These are phyloP conservation scores for Hycleus phaleratus DNA, from an alignment of 1,140 invertebrate species.

Conservation along the genomic window DNA sequence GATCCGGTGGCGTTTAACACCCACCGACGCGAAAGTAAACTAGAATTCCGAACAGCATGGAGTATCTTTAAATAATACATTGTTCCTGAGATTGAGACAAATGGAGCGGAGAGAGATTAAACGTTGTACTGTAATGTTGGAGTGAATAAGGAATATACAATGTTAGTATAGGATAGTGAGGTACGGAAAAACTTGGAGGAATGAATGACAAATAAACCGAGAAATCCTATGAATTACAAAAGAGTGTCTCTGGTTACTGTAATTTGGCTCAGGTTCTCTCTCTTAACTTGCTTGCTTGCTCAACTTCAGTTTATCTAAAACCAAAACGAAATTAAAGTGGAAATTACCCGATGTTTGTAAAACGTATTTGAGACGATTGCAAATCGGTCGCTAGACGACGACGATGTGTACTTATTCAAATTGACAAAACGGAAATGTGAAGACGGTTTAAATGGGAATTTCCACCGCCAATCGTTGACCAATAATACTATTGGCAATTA, in stretches of 20 bases:
- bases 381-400: no score
- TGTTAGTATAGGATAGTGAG: slow-evolving; percentile 2
- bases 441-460: no score
- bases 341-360: slow-evolving; percentile 22
- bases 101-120: slow-evolving; percentile 38
- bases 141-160: slow-evolving; percentile 12
- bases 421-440: no score
- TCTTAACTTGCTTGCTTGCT: slow-evolving; percentile 28
- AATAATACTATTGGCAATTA: no score
- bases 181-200: slow-evolving; percentile 22
- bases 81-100: slow-evolving; percentile 38
- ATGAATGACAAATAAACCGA: slow-evolving; percentile 40
- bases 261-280: slow-evolving; percentile 34
- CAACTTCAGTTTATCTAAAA: slow-evolving; percentile 10
- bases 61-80: slow-evolving; percentile 39
- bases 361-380: no score
- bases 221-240: slow-evolving; percentile 42
- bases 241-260: slow-evolving; percentile 38
- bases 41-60: slow-evolving; percentile 29
- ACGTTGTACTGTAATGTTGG: slow-evolving; percentile 21
- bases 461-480: no score
- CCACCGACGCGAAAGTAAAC: slow-evolving; percentile 23
- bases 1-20: neutral
- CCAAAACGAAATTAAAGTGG: slow-evolving; percentile 33
- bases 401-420: no score